Evolutionary conservation across 2,888 invertebrate genomes (phyloP), one percentile per base, ranked within the genome.

Genomic region (Ctenicera cuprea): DNA sequence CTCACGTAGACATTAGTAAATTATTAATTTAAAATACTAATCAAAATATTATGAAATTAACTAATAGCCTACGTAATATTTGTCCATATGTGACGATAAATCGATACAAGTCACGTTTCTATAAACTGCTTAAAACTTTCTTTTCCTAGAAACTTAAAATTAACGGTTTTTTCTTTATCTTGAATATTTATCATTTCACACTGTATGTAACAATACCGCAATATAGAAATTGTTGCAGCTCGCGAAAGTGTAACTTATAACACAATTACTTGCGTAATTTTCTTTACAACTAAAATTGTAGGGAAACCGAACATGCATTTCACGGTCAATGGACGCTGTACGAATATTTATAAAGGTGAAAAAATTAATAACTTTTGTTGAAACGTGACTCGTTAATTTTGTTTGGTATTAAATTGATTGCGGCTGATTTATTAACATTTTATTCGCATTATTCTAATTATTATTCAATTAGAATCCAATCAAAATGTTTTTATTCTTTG

Each of bases 281-380:
- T 11, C 20, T 8, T 45, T 59, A 59, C 12, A 54, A 30, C 33
- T 54, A 18, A 20, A 57, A 11, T 12, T 50, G 18, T 1, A 26
- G 16, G 43, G 62, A 43, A 63, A 45, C 43, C 43, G 62, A 43
- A 69, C 69, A 68, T 59, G 62, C 20, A 63, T 71, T 75, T 71
- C 59, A 59, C 59, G 59, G 59, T 38, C 59, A 59, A 54, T 30
- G 30, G 30, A 22, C 54, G 54, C 30, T 33, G 14, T 14, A n/a
- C 5, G 33, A 59, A 59, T 38, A 59, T 38, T 59, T 59, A 38
- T 37, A 14, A 1, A 57, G 18, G 16, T 11, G 8, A 57, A 57
- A 57, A 57, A 57, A 37, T 57, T 57, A 57, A 57, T 57, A 57
- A 57, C 33, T 57, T 43, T 30, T 57, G 57, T 57, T 16, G 16